Percentiles rank a stretch among this genome's conserved stretches.
Evolutionary conservation across 1,140 invertebrate genomes (phyloP).

Genomic region (Vollenhovia emeryi): DNA sequence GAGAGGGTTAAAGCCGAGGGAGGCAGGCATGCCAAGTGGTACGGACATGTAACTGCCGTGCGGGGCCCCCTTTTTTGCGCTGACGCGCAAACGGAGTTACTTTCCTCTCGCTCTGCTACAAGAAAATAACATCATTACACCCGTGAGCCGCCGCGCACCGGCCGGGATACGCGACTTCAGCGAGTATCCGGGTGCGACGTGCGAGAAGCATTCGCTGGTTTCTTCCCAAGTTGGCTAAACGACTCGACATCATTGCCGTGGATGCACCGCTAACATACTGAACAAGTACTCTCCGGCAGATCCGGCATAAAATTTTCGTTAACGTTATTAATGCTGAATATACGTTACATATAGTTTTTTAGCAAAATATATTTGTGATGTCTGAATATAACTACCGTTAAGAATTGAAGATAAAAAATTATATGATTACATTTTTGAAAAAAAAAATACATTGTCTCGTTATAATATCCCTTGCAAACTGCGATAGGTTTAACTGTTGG

Average conservation of each 20-base stretch:
- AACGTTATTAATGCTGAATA: background rate
- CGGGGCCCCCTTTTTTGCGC: constrained; percentile 69
- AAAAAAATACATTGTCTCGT: background rate
- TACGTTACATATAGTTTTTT: background rate
- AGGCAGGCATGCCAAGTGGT: constrained; percentile 71
- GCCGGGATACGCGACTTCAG: constrained; percentile 7
- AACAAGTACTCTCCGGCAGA: background rate
- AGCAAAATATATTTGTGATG: background rate
- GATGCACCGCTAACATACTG: constrained; percentile 47
- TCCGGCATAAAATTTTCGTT: background rate
- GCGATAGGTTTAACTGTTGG: background rate
- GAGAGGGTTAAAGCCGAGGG: constrained; percentile 66
- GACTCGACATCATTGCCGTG: constrained; percentile 5
- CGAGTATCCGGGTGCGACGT: background rate
- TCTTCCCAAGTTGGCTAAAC: constrained; percentile 49
- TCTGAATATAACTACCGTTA: background rate
- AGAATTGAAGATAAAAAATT: background rate
- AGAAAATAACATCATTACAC: constrained; percentile 82
- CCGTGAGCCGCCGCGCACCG: constrained; percentile 56
- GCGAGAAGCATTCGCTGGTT: constrained; percentile 37
- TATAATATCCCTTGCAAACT: background rate
- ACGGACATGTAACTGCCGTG: constrained; percentile 73
- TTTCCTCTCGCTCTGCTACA: constrained; percentile 60
- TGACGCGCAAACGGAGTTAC: constrained; percentile 68
- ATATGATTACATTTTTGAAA: background rate